These are phyloP conservation scores for Pipistrellus nathusii DNA, from an alignment of 2,797 vertebrate species.

Conservation along the genomic window DNA sequence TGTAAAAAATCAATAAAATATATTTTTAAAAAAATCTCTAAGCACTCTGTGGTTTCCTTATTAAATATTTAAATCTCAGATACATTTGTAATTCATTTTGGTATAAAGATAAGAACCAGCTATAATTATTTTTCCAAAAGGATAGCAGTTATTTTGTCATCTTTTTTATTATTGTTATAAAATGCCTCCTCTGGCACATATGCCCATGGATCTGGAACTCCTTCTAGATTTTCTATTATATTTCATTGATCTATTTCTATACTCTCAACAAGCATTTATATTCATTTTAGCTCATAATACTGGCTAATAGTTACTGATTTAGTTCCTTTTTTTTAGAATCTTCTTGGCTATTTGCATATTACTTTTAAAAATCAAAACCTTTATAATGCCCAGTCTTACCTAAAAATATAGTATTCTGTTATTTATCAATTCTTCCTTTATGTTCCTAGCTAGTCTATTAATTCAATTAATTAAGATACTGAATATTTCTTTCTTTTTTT, in stretches of 20 bases:
- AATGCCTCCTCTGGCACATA: not conserved
- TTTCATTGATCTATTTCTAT: not conserved
- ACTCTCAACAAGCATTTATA: not conserved
- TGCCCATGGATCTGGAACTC: not conserved
- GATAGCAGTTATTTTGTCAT: not conserved
- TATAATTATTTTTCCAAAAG: slow-evolving; percentile 25
- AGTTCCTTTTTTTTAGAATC: not conserved
- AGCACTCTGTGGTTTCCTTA: not conserved
- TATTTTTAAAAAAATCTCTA: no score
- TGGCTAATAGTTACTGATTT: not conserved
- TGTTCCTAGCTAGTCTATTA: not conserved
- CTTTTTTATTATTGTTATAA: not conserved
- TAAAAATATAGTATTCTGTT: not conserved
- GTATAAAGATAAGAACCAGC: not conserved
- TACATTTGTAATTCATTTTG: not conserved
- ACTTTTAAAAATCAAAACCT: not conserved
- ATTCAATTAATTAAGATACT: not conserved
- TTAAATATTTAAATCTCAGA: slow-evolving; percentile 35
- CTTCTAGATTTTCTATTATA: not conserved
- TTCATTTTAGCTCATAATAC: not conserved
- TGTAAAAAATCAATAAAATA: no score
- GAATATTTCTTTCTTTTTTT: slow-evolving; percentile 18
- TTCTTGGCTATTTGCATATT: not conserved
- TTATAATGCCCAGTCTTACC: not conserved
- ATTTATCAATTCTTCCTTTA: slow-evolving; percentile 35